These are phyloP conservation scores for Halictus quadricinctus DNA, from an alignment of 2,888 invertebrate genomes.

Conservation along the genomic window DNA sequence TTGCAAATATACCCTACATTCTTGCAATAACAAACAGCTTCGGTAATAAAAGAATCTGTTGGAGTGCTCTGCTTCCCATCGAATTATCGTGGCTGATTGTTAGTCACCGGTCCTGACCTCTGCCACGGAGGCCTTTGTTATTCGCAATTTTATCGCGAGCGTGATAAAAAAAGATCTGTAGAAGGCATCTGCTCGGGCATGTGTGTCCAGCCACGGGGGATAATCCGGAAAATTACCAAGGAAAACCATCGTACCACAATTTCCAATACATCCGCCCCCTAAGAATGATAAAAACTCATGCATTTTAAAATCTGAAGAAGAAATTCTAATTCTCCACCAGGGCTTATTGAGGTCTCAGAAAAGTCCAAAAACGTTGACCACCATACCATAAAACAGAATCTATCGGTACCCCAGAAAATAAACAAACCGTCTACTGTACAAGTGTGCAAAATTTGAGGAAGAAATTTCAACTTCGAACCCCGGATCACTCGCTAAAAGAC, in stretches of 20 bases:
- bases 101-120: constrained; percentile 49
- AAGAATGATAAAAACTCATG: neutral
- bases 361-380: too few species aligned
- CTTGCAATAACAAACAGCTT: neutral
- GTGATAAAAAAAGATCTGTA: neutral
- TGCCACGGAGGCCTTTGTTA: constrained; percentile 41
- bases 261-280: neutral
- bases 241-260: neutral
- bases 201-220: constrained; percentile 15
- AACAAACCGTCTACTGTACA: too few species aligned
- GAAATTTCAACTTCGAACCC: too few species aligned
- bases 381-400: too few species aligned
- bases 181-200: neutral
- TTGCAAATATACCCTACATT: neutral
- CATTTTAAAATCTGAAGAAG: too few species aligned
- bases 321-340: too few species aligned
- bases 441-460: too few species aligned
- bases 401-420: too few species aligned
- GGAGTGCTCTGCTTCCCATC: neutral
- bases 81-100: constrained; percentile 45
- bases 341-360: too few species aligned
- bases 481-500: too few species aligned
- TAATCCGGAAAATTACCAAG: constrained; percentile 23
- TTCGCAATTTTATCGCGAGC: constrained; percentile 45
- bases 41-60: neutral